These are phyloP conservation scores for Laupala kohalensis DNA, from an alignment of 1,140 invertebrate genomes.

Conservation along the genomic window DNA sequence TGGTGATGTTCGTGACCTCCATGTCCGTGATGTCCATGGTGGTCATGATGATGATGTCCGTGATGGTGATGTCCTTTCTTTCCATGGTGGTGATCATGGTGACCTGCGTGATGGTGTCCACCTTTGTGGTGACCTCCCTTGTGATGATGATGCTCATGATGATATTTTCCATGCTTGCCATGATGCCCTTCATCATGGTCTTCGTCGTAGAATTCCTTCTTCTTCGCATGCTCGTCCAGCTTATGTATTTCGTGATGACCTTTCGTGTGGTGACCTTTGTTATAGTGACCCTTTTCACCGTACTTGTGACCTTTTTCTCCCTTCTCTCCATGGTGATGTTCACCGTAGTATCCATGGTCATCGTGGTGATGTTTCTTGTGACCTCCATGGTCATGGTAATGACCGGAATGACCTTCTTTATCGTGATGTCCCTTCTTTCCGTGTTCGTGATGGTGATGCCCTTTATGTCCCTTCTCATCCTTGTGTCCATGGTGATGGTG, in stretches of 20 bases:
- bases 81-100: conserved; percentile 45
- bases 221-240: conserved; percentile 55
- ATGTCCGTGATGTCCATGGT: conserved; percentile 51
- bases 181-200: conserved; percentile 47
- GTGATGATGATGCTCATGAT: conserved; percentile 45
- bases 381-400: conserved; percentile 52
- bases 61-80: conserved; percentile 46
- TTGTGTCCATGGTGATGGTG: conserved; percentile 42
- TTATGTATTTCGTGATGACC: conserved; percentile 54
- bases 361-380: conserved; percentile 42
- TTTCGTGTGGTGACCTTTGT: conserved; percentile 48
- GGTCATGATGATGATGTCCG: conserved; percentile 41
- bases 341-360: conserved; percentile 11
- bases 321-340: conserved; percentile 16
- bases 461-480: conserved; percentile 37
- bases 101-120: conserved; percentile 50
- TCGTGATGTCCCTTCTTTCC: conserved; percentile 51
- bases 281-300: conserved; percentile 43
- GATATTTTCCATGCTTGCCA: conserved; percentile 42
- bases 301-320: conserved; percentile 30
- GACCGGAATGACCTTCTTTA: conserved; percentile 45
- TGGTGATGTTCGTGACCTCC: conserved; percentile 51
- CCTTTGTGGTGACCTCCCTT: conserved; percentile 63
- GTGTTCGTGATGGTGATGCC: conserved; percentile 46
- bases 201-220: conserved; percentile 53